Conservation (phyloP, 2,113 vertebrate species). For the Bettongia penicillata region DNA sequence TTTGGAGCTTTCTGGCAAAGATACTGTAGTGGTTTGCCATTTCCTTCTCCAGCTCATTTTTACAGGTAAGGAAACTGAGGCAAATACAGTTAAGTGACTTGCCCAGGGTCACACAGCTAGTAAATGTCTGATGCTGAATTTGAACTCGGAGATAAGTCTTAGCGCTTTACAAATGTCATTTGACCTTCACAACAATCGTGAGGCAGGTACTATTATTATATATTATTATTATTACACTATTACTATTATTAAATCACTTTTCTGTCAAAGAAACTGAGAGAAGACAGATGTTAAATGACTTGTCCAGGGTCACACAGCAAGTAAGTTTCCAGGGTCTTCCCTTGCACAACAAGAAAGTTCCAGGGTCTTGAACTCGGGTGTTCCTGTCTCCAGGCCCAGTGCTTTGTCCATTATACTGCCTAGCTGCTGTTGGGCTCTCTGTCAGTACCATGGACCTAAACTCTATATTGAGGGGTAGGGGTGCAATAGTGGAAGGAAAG, state of each 20-base stretch:
- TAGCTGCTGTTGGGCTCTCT: background rate
- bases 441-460: background rate
- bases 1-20: background rate
- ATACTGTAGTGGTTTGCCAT: background rate
- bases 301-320: background rate
- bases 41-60: background rate
- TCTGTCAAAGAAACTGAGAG: background rate
- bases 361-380: background rate
- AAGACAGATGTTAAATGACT: background rate
- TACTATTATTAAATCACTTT: background rate
- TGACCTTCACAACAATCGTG: background rate
- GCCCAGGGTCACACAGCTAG: background rate
- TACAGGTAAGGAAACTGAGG: accelerated
- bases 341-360: no score
- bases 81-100: background rate
- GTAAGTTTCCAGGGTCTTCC: background rate
- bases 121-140: accelerated
- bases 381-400: background rate
- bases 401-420: background rate
- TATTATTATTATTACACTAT: no score
- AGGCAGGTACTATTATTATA: background rate
- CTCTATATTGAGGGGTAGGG: background rate
- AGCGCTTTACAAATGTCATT: background rate
- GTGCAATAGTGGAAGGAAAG: no score
- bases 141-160: background rate